Percentiles rank a stretch among this genome's conserved stretches.
Conservation (phyloP, 2,113 vertebrate genomes). For the Amazona vittata region DNA sequence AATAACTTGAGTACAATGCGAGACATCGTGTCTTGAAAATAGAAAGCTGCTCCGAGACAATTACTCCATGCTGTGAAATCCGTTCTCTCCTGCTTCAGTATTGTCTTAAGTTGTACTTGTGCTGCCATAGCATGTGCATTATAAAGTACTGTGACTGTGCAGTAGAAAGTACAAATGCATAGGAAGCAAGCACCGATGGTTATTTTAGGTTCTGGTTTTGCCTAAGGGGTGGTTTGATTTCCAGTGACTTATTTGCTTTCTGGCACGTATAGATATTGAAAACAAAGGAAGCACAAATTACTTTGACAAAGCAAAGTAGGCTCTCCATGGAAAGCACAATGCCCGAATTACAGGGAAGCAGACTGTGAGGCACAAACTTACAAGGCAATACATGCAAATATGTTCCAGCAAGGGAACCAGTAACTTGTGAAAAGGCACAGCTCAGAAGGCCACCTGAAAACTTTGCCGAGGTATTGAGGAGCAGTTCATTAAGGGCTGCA, state of each 20-base stretch:
- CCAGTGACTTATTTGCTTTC: neutral
- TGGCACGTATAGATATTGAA: neutral
- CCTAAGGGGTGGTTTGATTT: neutral
- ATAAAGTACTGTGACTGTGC: neutral
- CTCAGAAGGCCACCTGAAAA: neutral
- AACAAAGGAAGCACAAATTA: neutral
- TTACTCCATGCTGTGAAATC: neutral
- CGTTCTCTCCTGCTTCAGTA: neutral
- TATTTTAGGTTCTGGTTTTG: neutral
- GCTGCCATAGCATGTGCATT: neutral
- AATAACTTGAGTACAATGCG: neutral
- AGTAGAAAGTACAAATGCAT: neutral
- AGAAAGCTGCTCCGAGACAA: conserved; percentile 16
- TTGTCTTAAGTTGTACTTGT: conserved; percentile 8
- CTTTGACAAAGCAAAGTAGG: neutral
- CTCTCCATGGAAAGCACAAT: neutral
- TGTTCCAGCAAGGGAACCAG: neutral
- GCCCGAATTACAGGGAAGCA: neutral
- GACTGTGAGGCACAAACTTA: neutral
- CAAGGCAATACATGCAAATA: neutral
- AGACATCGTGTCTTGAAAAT: neutral
- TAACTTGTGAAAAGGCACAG: neutral
- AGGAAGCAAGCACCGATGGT: neutral
- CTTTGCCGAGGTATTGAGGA: conserved; percentile 58
- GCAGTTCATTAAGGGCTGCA: conserved; percentile 26